These are phyloP conservation scores for Platyrinchus mystaceus DNA, from an alignment of 2,797 vertebrate species.

Conservation along the genomic window DNA sequence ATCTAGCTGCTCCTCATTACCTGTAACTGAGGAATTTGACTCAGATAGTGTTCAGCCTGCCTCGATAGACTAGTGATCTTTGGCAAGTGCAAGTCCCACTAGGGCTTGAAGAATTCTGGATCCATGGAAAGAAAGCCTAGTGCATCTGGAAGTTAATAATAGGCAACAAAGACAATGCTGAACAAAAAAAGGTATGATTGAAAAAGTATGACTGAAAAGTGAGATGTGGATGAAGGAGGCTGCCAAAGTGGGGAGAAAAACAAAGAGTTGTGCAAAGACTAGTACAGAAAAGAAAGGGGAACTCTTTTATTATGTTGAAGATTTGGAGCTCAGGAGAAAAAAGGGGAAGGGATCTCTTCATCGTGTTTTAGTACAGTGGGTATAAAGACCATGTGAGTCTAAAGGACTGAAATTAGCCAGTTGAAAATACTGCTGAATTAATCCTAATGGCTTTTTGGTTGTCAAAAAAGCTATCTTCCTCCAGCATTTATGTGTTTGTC, in stretches of 20 bases:
- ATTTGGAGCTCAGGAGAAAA: background rate
- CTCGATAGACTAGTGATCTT: background rate
- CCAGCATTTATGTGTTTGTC: background rate
- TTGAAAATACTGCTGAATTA: background rate
- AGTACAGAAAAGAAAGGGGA: background rate
- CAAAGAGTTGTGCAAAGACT: background rate
- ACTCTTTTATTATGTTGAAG: background rate
- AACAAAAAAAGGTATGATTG: background rate
- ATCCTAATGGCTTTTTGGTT: background rate
- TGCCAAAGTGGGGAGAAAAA: background rate
- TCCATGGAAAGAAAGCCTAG: background rate
- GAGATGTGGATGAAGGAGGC: background rate
- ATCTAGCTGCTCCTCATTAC: background rate
- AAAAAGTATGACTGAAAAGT: background rate
- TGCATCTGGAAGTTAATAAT: background rate
- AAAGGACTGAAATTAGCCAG: background rate
- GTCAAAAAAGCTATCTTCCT: background rate
- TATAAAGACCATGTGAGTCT: background rate
- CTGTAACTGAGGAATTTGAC: background rate
- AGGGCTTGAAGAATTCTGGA: background rate
- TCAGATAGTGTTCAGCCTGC: background rate
- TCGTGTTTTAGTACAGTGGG: background rate
- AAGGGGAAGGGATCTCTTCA: background rate
- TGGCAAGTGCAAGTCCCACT: background rate
- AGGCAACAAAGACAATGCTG: background rate